A percentile compares a stretch with the other conserved stretches of the same genome.
Conservation (phyloP, 1,140 invertebrate species). For the Aphelinus certus region DNA sequence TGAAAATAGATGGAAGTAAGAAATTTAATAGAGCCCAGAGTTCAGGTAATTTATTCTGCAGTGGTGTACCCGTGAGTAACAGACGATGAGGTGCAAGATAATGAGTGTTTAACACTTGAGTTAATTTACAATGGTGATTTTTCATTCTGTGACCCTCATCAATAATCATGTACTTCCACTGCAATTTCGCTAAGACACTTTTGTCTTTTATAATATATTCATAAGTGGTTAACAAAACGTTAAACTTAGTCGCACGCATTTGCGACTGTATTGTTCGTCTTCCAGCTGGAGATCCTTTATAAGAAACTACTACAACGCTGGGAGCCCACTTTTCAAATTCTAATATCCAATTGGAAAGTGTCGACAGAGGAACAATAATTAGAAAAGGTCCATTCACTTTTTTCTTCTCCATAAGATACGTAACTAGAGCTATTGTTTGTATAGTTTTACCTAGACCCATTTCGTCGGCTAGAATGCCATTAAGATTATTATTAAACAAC, state of each 20-base stretch:
- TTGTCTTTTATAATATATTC: slow-evolving; percentile 99
- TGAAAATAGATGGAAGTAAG: slow-evolving; percentile 96
- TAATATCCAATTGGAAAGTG: slow-evolving; percentile 97
- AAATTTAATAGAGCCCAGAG: slow-evolving; percentile 99
- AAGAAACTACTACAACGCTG: slow-evolving; percentile 90
- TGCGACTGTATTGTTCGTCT: slow-evolving; percentile 86
- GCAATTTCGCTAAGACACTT: slow-evolving; percentile 92
- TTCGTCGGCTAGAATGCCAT: slow-evolving; percentile 95
- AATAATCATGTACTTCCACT: slow-evolving; percentile 99
- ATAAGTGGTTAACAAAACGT: slow-evolving; percentile 97
- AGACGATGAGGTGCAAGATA: slow-evolving; percentile 95
- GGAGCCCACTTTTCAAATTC: slow-evolving; percentile 99
- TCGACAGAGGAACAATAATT: slow-evolving; percentile 97
- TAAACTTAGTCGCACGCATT: slow-evolving; percentile 94
- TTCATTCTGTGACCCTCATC: slow-evolving; percentile 99
- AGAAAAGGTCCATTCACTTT: slow-evolving; percentile 97
- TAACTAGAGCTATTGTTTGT: slow-evolving; percentile 94
- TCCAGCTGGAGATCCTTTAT: slow-evolving; percentile 92
- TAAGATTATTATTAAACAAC: slow-evolving; percentile 98
- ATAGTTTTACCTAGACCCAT: slow-evolving; percentile 99
- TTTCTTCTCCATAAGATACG: slow-evolving; percentile 98
- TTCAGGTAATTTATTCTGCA: slow-evolving; percentile 97
- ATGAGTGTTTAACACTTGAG: slow-evolving; percentile 95
- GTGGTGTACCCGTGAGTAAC: slow-evolving; percentile 94
- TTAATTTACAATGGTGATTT: slow-evolving; percentile 99